These are phyloP conservation scores for Nylanderia fulva DNA, from an alignment of 1,140 invertebrate species.

Conservation along the genomic window DNA sequence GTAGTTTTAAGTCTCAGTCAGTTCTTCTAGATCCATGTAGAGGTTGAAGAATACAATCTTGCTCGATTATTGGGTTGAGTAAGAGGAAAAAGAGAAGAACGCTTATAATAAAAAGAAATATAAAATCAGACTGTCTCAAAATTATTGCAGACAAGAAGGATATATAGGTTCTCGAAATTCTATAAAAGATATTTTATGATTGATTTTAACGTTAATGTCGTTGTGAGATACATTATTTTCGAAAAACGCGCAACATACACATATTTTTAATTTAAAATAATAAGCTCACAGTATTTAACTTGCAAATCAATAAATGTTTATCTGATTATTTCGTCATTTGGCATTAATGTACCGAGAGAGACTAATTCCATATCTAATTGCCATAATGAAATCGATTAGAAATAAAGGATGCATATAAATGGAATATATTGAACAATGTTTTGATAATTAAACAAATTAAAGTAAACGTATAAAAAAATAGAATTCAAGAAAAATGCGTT, in stretches of 20 bases:
- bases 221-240: neutral
- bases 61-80: slow-evolving; percentile 61
- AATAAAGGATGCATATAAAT: neutral
- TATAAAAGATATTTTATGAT: neutral
- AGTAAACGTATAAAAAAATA: neutral
- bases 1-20: slow-evolving; percentile 60
- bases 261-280: slow-evolving; percentile 4
- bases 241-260: neutral
- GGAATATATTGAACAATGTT: neutral
- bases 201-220: neutral
- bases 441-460: neutral
- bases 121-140: neutral
- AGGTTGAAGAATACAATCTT: slow-evolving; percentile 47
- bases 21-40: slow-evolving; percentile 58
- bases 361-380: neutral
- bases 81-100: slow-evolving; percentile 19
- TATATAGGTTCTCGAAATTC: neutral
- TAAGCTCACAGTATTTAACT: neutral
- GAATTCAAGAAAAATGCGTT: slow-evolving; percentile 8
- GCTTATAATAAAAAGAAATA: neutral
- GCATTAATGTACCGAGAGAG: neutral
- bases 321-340: neutral
- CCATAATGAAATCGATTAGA: neutral
- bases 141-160: neutral
- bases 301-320: neutral